Conservation (phyloP, 2,797 vertebrate species). For the Acrossocheilus fasciatus region DNA sequence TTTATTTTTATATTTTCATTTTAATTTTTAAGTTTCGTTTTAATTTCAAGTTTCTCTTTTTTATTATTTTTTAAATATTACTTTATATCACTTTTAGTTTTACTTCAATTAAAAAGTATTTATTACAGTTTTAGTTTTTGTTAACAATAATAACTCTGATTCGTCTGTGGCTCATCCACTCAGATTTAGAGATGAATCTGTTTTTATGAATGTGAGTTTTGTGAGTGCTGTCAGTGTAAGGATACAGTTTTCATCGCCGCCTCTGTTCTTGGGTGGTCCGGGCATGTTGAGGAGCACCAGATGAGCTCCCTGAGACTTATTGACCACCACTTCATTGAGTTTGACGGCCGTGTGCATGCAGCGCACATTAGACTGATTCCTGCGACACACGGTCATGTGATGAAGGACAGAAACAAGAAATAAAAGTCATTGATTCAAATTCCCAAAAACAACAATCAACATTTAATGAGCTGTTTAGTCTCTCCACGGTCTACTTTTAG, state of each 20-base stretch:
- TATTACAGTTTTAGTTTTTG: not conserved
- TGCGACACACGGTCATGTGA: constrained; percentile 61
- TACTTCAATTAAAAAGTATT: not conserved
- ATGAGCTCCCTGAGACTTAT: constrained; percentile 92
- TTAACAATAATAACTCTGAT: not conserved
- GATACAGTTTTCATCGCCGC: constrained; percentile 99
- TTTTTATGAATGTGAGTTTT: not conserved
- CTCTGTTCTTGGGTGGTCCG: constrained; percentile 89
- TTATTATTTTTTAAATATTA: not conserved
- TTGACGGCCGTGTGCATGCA: constrained; percentile 89
- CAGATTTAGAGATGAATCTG: too few species aligned
- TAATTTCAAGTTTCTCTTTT: not conserved
- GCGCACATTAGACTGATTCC: constrained; percentile 93
- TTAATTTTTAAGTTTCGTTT: not conserved
- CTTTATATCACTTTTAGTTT: not conserved
- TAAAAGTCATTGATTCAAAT: not conserved
- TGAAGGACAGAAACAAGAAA: not conserved
- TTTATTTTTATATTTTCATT: too few species aligned
- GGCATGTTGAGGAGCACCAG: constrained; percentile 98
- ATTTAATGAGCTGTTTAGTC: not conserved
- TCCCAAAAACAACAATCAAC: not conserved
- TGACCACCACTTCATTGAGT: constrained; percentile 88
- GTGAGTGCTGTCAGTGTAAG: constrained; percentile 64
- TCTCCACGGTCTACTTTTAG: too few species aligned
- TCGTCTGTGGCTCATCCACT: not conserved